These are phyloP conservation scores for Poeciliopsis turneri DNA, from an alignment of 2,797 vertebrate genomes.

Conservation along the genomic window DNA sequence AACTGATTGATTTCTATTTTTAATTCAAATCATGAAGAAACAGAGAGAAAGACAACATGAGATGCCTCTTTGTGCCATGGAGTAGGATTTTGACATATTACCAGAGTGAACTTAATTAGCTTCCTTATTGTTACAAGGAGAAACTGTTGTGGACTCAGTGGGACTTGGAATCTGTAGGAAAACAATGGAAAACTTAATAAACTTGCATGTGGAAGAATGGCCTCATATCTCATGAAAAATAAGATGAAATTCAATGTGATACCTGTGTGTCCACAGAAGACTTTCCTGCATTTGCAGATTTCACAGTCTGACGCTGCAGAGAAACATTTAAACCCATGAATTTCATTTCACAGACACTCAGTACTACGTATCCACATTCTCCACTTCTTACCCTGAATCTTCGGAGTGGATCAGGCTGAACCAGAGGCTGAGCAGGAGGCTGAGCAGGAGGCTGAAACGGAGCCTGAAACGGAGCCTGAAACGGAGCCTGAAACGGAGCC, in stretches of 20 bases:
- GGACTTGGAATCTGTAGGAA: constrained; percentile 59
- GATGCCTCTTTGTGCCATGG: neutral
- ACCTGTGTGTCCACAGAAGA: constrained; percentile 67
- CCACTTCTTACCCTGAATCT: constrained; percentile 69
- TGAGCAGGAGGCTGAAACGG: constrained; percentile 52
- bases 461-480: constrained; percentile 17
- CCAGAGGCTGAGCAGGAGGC: constrained; percentile 12
- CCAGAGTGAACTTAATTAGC: constrained; percentile 17
- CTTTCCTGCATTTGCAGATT: constrained; percentile 24
- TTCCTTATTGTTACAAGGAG: constrained; percentile 37
- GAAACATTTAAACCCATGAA: constrained; percentile 7
- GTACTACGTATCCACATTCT: neutral
- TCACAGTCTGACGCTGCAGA: constrained; percentile 62
- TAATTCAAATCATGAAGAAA: neutral
- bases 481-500: neutral
- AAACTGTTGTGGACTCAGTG: constrained; percentile 35
- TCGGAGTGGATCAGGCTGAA: constrained; percentile 45
- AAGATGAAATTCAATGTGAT: neutral
- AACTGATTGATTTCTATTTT: neutral
- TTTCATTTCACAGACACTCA: neutral
- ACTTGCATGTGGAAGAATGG: neutral
- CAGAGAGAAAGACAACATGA: neutral
- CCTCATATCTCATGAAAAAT: neutral
- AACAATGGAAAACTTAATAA: neutral
- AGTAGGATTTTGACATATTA: constrained; percentile 8